Conservation (phyloP, 2,888 invertebrate genomes). For the Eupithecia dodoneata region DNA sequence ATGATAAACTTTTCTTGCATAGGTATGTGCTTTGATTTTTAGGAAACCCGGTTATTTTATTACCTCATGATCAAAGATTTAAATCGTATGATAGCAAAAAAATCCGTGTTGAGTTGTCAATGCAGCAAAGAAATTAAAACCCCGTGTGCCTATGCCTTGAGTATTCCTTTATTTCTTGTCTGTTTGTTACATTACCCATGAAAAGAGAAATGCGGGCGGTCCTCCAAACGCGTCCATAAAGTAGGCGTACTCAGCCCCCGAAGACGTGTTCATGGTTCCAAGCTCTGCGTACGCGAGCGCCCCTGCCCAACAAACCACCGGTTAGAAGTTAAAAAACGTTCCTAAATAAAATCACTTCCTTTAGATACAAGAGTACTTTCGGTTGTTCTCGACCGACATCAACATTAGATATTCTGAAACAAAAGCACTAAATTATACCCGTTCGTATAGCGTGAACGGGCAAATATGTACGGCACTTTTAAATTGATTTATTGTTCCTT, state of each 20-base stretch:
- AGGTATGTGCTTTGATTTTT: background rate
- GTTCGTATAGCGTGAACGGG: slow-evolving; percentile 28
- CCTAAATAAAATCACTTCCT: slow-evolving; percentile 29
- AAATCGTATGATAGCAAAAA: background rate
- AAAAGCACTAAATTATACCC: slow-evolving; percentile 37
- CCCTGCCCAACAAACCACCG: slow-evolving; percentile 80
- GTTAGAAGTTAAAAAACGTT: slow-evolving; percentile 32
- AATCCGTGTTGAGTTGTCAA: background rate
- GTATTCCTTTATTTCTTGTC: slow-evolving; percentile 5
- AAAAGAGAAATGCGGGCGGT: slow-evolving; percentile 95
- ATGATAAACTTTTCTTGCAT: background rate
- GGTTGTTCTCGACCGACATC: slow-evolving; percentile 37
- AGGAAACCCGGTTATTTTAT: background rate
- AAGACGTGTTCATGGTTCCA: slow-evolving; percentile 97
- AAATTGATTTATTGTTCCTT: slow-evolving; percentile 40
- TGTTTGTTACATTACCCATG: slow-evolving; percentile 87
- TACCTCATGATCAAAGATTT: background rate
- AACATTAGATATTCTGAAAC: slow-evolving; percentile 38
- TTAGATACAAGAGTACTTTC: slow-evolving; percentile 36
- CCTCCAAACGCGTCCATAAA: slow-evolving; percentile 98
- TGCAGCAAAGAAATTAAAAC: background rate
- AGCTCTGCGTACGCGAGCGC: slow-evolving; percentile 97
- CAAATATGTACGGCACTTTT: slow-evolving; percentile 34
- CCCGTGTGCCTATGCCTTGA: background rate
- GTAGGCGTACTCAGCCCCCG: slow-evolving; percentile 97